These are phyloP conservation scores for Pseudobourletiella spinata DNA, from an alignment of 1,140 invertebrate genomes.

Conservation along the genomic window DNA sequence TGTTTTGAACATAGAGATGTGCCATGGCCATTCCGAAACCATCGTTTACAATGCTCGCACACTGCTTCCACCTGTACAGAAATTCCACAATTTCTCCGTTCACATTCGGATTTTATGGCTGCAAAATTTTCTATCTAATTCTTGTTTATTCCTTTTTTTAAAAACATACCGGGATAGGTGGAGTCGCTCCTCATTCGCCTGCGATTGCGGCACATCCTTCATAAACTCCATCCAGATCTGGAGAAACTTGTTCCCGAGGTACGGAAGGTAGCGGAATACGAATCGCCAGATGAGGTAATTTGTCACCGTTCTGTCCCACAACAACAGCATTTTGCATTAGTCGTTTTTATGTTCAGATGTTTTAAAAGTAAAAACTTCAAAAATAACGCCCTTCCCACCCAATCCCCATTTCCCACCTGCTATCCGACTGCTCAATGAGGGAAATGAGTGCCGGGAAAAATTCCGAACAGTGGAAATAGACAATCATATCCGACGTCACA, in stretches of 20 bases:
- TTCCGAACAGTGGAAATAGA: slow-evolving; percentile 47
- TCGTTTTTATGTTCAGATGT: too few species aligned
- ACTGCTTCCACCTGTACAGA: slow-evolving; percentile 47
- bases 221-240: slow-evolving; percentile 43
- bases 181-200: slow-evolving; percentile 40
- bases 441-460: slow-evolving; percentile 44
- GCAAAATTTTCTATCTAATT: too few species aligned
- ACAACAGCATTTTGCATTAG: neutral
- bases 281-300: slow-evolving; percentile 52
- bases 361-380: neutral
- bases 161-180: slow-evolving; percentile 36
- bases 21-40: slow-evolving; percentile 50
- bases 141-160: too few species aligned
- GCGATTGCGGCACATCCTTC: slow-evolving; percentile 37
- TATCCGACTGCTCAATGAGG: slow-evolving; percentile 40
- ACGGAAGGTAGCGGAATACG: slow-evolving; percentile 46
- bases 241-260: slow-evolving; percentile 46
- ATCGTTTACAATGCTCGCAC: slow-evolving; percentile 49
- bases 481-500: slow-evolving; percentile 39
- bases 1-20: slow-evolving; percentile 46
- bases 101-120: too few species aligned
- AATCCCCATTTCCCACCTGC: slow-evolving; percentile 36
- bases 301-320: slow-evolving; percentile 41
- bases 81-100: too few species aligned
- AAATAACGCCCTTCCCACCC: too few species aligned